phyloP scores from a whole-genome alignment of 2,113 vertebrate species.

The Pomatorhinus ruficollis region DNA sequence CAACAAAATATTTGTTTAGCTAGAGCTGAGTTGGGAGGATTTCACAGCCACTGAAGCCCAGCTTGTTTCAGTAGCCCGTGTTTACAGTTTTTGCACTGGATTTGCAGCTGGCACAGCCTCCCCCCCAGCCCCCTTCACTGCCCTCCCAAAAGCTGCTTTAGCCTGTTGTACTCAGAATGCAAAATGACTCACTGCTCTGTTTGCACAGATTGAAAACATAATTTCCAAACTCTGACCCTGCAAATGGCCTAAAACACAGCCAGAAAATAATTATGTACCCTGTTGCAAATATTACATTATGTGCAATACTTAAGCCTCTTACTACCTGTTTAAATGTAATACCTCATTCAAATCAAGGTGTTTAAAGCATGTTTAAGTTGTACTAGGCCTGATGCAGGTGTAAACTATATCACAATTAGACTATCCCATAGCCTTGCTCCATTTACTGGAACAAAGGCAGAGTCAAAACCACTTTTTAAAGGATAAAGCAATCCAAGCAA shows the following conservation, averaged over 20 bases:
- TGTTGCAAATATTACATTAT: neutral
- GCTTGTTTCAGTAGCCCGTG: neutral
- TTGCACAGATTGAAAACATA: neutral
- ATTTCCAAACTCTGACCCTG: neutral
- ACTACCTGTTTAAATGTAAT: neutral
- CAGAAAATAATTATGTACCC: neutral
- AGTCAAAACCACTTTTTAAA: neutral
- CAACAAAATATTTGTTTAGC: constrained; percentile 8
- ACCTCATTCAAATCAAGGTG: neutral
- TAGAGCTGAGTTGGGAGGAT: neutral
- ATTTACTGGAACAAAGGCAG: neutral
- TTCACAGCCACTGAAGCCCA: neutral
- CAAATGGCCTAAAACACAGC: neutral
- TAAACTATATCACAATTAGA: neutral
- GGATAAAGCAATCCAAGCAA: neutral
- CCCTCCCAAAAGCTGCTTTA: constrained; percentile 11
- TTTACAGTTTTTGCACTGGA: neutral
- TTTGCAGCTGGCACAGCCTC: neutral
- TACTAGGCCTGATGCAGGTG: neutral
- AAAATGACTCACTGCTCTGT: neutral
- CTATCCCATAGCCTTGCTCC: neutral
- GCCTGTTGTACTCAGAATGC: neutral
- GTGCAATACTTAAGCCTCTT: neutral
- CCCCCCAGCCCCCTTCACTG: neutral
- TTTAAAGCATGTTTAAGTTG: neutral